These are phyloP conservation scores for Colius striatus DNA, from an alignment of 2,113 vertebrate genomes.

Conservation along the genomic window DNA sequence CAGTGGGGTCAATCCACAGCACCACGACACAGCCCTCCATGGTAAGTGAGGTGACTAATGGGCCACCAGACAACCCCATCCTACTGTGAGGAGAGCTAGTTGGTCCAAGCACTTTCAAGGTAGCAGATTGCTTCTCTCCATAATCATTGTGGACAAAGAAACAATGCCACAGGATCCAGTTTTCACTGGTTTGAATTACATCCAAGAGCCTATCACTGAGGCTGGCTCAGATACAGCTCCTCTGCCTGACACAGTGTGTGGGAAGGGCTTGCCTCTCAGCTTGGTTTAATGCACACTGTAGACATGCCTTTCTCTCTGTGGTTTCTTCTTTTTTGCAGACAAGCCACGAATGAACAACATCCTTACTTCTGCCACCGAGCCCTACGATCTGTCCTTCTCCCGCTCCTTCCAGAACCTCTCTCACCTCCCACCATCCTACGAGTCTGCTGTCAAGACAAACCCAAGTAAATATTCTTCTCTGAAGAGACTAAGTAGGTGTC, in stretches of 20 bases:
- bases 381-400: constrained; percentile 97
- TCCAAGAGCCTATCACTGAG: background rate
- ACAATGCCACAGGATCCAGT: background rate
- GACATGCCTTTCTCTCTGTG: background rate
- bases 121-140: background rate
- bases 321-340: constrained; percentile 78
- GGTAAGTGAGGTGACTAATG: no score
- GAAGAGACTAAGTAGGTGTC: constrained; percentile 95
- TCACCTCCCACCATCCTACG: constrained; percentile 96
- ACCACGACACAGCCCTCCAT: accelerated
- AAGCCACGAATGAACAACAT: constrained; percentile 94
- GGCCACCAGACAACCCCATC: accelerated
- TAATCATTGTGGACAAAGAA: background rate
- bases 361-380: constrained; percentile 96
- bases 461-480: constrained; percentile 96
- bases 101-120: accelerated
- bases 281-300: background rate
- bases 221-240: background rate
- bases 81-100: background rate
- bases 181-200: background rate
- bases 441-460: constrained; percentile 94
- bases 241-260: background rate
- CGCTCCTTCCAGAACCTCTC: constrained; percentile 98
- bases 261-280: background rate
- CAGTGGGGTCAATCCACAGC: no score